Conservation (phyloP, 2,113 vertebrate genomes). For the Apeltes quadracus region DNA sequence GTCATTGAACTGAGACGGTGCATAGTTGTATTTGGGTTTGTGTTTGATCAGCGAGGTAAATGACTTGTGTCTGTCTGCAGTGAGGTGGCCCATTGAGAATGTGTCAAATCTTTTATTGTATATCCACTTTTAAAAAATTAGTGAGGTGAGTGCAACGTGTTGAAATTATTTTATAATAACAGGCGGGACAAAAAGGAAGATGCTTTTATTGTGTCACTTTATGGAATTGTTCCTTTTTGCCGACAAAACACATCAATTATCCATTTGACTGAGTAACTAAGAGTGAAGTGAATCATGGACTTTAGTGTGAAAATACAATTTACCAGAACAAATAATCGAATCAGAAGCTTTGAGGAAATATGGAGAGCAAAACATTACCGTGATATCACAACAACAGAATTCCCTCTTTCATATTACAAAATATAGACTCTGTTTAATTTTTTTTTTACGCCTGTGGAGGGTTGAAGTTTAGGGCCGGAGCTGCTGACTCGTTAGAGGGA, state of each 20-base stretch:
- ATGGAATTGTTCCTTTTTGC: constrained; percentile 4
- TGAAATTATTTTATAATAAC: neutral
- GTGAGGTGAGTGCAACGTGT: neutral
- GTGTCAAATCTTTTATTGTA: neutral
- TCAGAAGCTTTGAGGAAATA: constrained; percentile 30
- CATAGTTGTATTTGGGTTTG: too few relatives aligned
- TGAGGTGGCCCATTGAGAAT: neutral
- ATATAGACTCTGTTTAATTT: neutral
- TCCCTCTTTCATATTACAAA: constrained; percentile 6
- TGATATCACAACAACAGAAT: constrained; percentile 21
- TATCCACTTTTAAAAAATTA: neutral
- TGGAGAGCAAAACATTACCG: neutral
- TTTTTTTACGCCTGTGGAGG: neutral
- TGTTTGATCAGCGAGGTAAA: too few relatives aligned
- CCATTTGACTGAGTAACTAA: neutral
- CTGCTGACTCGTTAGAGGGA: neutral
- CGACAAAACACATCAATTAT: constrained; percentile 14
- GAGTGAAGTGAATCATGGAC: constrained; percentile 5
- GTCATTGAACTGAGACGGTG: neutral
- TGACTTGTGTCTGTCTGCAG: too few relatives aligned
- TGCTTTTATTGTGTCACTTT: constrained; percentile 49
- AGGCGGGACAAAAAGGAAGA: constrained; percentile 8
- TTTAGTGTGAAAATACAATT: constrained; percentile 27
- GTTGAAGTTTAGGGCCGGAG: neutral
- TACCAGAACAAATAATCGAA: neutral